These are phyloP conservation scores for Cygnus atratus DNA, from an alignment of 2,113 vertebrate species.

Conservation along the genomic window DNA sequence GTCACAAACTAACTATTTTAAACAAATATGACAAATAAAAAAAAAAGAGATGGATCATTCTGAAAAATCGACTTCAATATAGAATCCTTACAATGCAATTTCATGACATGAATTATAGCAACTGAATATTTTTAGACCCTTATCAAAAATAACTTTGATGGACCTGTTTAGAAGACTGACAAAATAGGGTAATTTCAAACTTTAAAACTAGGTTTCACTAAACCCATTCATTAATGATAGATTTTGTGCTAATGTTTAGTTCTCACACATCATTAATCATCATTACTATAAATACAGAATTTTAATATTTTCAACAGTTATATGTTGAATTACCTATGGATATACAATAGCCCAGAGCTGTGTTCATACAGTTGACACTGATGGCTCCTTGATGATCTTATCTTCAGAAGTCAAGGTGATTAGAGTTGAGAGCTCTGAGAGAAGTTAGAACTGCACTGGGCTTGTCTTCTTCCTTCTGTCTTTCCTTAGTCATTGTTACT, in stretches of 20 bases:
- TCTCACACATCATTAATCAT: not conserved
- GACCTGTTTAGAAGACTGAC: not conserved
- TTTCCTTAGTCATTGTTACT: not conserved
- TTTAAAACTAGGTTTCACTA: not conserved
- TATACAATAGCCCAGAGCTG: not conserved
- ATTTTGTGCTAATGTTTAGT: not conserved
- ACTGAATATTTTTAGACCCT: not conserved
- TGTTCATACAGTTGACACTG: not conserved
- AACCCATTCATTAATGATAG: not conserved
- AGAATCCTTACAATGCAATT: not conserved
- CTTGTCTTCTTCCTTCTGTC: not conserved
- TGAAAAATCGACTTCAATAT: not conserved
- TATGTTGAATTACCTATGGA: not conserved
- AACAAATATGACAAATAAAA: not conserved
- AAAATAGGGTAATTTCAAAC: not conserved
- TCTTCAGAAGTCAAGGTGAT: not conserved
- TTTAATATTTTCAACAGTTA: not conserved
- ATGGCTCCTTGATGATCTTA: not conserved
- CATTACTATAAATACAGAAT: not conserved
- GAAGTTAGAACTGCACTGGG: not conserved
- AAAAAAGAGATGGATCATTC: not conserved
- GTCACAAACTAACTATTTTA: not conserved
- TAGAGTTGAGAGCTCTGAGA: not conserved
- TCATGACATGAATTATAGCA: not conserved
- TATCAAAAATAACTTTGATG: not conserved